These are phyloP conservation scores for Xyliphius kryptos DNA, from an alignment of 2,113 vertebrate species.

Conservation along the genomic window DNA sequence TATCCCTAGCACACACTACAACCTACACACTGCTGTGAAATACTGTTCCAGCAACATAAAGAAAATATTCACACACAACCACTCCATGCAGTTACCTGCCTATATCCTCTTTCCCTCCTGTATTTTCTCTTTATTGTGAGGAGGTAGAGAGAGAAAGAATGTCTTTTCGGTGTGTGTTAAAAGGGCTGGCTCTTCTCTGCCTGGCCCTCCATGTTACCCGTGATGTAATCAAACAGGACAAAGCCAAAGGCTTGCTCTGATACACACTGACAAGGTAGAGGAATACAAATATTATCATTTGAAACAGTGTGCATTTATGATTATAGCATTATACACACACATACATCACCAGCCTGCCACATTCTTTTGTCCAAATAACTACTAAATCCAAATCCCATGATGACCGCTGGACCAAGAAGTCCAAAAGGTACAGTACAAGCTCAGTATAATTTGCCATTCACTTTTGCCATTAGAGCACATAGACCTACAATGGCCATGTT, in stretches of 20 bases:
- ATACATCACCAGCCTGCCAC: too few relatives aligned
- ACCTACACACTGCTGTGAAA: too few relatives aligned
- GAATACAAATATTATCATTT: conserved; percentile 45
- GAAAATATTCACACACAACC: conserved; percentile 10
- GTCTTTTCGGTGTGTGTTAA: conserved; percentile 17
- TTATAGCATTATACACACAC: too few relatives aligned
- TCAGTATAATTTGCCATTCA: conserved; percentile 8
- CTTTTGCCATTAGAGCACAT: conserved; percentile 8
- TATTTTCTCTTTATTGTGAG: conserved; percentile 25
- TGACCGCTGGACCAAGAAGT: neutral
- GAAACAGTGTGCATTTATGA: neutral
- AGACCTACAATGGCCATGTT: conserved; percentile 3
- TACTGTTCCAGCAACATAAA: conserved; percentile 9
- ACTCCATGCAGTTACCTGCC: conserved; percentile 19
- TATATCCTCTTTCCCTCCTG: conserved; percentile 1
- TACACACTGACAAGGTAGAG: conserved; percentile 50
- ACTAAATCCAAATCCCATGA: conserved; percentile 7
- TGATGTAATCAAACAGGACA: conserved; percentile 79
- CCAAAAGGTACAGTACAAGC: neutral
- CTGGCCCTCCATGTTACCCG: conserved; percentile 62
- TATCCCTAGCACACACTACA: too few relatives aligned
- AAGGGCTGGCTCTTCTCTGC: conserved; percentile 54
- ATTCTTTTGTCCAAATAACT: too few relatives aligned
- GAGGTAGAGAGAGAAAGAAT: conserved; percentile 10
- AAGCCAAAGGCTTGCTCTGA: conserved; percentile 74